phyloP scores from a whole-genome alignment of 2,797 vertebrate genomes.

The Lagorchestes hirsutus region DNA sequence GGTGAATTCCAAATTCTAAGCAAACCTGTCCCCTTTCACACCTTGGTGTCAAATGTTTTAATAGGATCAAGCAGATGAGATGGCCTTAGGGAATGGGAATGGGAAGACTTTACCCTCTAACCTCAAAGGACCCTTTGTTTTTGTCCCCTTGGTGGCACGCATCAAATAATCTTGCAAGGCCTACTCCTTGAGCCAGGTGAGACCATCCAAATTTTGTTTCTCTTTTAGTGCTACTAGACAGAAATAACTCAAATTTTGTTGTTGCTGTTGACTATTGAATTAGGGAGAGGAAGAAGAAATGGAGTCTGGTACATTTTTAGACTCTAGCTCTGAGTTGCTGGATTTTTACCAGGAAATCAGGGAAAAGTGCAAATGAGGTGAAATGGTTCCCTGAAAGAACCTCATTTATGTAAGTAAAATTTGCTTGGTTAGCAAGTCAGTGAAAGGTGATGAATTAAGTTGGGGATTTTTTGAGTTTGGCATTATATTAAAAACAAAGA shows the following conservation, averaged over 20 bases:
- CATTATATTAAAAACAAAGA: neutral
- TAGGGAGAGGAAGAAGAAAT: neutral
- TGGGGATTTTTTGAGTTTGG: neutral
- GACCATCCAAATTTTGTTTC: neutral
- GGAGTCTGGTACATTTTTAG: neutral
- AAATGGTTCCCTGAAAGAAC: neutral
- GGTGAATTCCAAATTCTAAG: neutral
- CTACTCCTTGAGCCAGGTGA: neutral
- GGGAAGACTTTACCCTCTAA: neutral
- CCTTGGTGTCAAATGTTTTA: neutral
- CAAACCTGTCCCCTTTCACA: neutral
- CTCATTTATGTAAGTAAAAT: neutral
- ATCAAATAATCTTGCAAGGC: neutral
- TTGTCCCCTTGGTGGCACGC: neutral
- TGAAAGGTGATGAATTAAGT: neutral
- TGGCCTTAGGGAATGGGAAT: neutral
- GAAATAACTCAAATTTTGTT: neutral
- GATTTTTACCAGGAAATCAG: neutral
- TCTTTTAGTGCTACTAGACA: neutral
- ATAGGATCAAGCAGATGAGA: neutral
- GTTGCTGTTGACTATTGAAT: neutral
- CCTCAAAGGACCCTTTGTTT: neutral
- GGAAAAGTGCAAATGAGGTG: neutral
- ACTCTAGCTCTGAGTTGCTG: neutral
- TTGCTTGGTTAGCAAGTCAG: neutral